These are phyloP conservation scores for Cyphomyrmex costatus DNA, from an alignment of 1,140 invertebrate species.

Conservation along the genomic window DNA sequence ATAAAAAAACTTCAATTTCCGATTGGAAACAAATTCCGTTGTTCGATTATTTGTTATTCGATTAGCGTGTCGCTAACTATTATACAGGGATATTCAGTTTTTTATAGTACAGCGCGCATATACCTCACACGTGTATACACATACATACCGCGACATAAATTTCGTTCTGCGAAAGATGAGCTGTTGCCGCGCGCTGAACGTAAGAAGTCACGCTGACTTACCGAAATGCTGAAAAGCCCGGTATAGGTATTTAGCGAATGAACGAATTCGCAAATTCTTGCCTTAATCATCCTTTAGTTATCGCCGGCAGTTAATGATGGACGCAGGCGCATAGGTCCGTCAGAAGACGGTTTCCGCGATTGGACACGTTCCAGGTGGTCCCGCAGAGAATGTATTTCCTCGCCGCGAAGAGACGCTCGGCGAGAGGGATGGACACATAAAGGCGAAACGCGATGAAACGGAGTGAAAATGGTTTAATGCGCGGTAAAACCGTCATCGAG, in stretches of 20 bases:
- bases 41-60: constrained; percentile 3
- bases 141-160: constrained; percentile 13
- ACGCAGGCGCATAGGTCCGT: constrained; percentile 17
- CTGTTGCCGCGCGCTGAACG: background rate
- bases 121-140: background rate
- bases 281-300: constrained; percentile 62
- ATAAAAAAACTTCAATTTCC: background rate
- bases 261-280: constrained; percentile 46
- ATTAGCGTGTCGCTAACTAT: constrained; percentile 1
- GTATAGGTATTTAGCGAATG: constrained; percentile 24
- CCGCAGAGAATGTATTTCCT: constrained; percentile 33
- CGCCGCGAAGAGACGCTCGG: constrained; percentile 23
- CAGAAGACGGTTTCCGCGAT: constrained; percentile 49
- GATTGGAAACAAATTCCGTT: background rate
- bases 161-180: background rate
- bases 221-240: constrained; percentile 2
- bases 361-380: constrained; percentile 77
- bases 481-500: constrained; percentile 77
- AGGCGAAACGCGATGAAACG: constrained; percentile 48
- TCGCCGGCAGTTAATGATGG: constrained; percentile 49
- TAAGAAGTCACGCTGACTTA: constrained; percentile 18
- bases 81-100: background rate
- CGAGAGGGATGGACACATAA: constrained; percentile 36
- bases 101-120: background rate
- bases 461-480: constrained; percentile 81